A percentile compares a stretch with the other conserved stretches of the same genome.
These are phyloP conservation scores for Leptogaster cylindrica DNA, from an alignment of 2,888 invertebrate species.

Conservation along the genomic window DNA sequence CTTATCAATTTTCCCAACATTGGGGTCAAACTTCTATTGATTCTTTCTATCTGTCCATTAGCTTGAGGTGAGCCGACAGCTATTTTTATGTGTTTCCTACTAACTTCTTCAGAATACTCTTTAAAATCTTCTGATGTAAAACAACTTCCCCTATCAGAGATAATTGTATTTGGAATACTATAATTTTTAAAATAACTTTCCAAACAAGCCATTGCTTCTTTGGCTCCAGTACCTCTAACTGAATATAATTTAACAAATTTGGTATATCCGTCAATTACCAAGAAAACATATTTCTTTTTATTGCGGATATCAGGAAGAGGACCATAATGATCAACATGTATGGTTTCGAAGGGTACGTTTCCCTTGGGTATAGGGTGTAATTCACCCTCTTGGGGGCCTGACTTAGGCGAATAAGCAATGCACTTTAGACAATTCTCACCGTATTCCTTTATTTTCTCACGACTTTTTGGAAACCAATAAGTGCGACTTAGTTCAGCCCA, in stretches of 20 bases:
- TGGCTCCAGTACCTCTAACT: neutral
- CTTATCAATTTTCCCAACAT: neutral
- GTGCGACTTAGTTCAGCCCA: conserved; percentile 34
- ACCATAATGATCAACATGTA: conserved; percentile 59
- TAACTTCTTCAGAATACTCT: neutral
- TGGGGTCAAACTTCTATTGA: neutral
- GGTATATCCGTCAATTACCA: neutral
- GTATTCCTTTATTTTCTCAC: conserved; percentile 55
- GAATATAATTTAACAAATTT: neutral
- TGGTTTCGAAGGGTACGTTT: conserved; percentile 56
- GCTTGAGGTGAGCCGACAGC: neutral
- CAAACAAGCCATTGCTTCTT: neutral
- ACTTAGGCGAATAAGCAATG: conserved; percentile 53
- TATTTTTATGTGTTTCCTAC: neutral
- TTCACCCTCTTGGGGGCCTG: conserved; percentile 50
- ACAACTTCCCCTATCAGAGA: neutral
- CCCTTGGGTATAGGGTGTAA: conserved; percentile 58
- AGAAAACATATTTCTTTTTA: conserved; percentile 48
- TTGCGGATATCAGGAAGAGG: conserved; percentile 53
- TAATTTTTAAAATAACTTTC: neutral
- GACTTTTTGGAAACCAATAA: conserved; percentile 59
- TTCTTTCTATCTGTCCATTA: too few species aligned
- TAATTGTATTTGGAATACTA: neutral
- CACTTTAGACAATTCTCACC: conserved; percentile 57
- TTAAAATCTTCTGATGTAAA: too few species aligned